A percentile compares a stretch with the other conserved stretches of the same genome.
Conservation (phyloP, 2,888 invertebrate species). For the Pammene fasciana region DNA sequence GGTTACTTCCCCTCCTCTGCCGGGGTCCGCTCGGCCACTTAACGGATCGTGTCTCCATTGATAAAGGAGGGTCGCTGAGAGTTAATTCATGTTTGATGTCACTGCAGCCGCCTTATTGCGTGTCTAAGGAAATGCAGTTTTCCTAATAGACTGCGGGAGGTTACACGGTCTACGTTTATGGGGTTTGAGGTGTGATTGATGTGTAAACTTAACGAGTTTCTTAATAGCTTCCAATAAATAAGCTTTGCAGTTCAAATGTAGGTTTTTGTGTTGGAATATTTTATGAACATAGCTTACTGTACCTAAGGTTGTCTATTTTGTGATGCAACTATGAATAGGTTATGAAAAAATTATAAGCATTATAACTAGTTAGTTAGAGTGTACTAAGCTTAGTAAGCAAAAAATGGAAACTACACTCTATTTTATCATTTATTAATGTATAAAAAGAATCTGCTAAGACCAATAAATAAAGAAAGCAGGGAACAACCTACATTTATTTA, state of each 20-base stretch:
- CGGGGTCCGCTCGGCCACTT: constrained; percentile 76
- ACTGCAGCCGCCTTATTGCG: constrained; percentile 72
- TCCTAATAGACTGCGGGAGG: constrained; percentile 50
- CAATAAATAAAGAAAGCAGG: no score
- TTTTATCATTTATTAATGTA: no score
- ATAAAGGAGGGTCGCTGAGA: constrained; percentile 76
- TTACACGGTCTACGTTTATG: constrained; percentile 47
- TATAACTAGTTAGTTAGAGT: no score
- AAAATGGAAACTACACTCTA: no score
- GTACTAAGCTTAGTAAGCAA: no score
- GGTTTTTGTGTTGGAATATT: background rate
- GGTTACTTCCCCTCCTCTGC: constrained; percentile 37
- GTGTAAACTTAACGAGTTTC: constrained; percentile 22
- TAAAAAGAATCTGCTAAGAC: no score
- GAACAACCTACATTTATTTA: no score
- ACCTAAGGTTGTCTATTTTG: background rate
- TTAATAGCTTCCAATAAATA: constrained; percentile 19
- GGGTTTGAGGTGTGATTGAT: constrained; percentile 44
- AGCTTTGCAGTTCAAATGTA: background rate
- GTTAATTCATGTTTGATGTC: constrained; percentile 82
- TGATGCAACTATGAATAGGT: no score
- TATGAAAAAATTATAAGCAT: no score
- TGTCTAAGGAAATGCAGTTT: constrained; percentile 72
- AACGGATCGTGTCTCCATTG: constrained; percentile 74
- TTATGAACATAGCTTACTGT: background rate